Evolutionary conservation across 2,797 vertebrate species (phyloP).

Genomic region (Halcyon smyrnensis): DNA sequence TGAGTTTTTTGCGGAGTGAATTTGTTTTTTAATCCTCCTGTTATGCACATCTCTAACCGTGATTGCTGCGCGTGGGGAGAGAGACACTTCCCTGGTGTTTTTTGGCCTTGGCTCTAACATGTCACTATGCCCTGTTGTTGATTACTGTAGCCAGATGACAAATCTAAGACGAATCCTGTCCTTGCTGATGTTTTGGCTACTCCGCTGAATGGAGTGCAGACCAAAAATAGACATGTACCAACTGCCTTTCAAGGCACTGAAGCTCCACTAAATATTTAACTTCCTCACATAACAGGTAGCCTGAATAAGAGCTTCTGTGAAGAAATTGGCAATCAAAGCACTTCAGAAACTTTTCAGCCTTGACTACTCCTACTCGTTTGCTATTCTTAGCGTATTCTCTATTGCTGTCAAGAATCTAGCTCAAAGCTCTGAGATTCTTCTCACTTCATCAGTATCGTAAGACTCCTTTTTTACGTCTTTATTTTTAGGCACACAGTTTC

Average conservation of each 20-base stretch:
- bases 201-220: neutral
- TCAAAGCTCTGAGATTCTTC: constrained; percentile 65
- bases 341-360: constrained; percentile 73
- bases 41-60: neutral
- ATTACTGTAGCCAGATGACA: neutral
- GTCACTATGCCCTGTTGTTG: neutral
- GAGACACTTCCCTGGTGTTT: neutral
- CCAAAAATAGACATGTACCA: neutral
- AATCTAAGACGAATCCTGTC: neutral
- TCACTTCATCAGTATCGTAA: constrained; percentile 62
- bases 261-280: neutral
- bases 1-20: neutral
- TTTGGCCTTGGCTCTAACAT: neutral
- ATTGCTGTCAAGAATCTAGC: constrained; percentile 66
- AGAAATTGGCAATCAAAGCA: constrained; percentile 55
- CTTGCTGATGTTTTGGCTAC: neutral
- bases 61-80: fast-evolving
- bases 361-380: constrained; percentile 70
- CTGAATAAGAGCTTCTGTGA: constrained; percentile 51
- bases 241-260: neutral
- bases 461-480: constrained; percentile 60
- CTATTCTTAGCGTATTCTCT: constrained; percentile 70
- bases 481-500: constrained; percentile 59
- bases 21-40: neutral
- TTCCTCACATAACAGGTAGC: constrained; percentile 15